phyloP scores from a whole-genome alignment of 1,140 invertebrate species.

The Drosophila trapezifrons region DNA sequence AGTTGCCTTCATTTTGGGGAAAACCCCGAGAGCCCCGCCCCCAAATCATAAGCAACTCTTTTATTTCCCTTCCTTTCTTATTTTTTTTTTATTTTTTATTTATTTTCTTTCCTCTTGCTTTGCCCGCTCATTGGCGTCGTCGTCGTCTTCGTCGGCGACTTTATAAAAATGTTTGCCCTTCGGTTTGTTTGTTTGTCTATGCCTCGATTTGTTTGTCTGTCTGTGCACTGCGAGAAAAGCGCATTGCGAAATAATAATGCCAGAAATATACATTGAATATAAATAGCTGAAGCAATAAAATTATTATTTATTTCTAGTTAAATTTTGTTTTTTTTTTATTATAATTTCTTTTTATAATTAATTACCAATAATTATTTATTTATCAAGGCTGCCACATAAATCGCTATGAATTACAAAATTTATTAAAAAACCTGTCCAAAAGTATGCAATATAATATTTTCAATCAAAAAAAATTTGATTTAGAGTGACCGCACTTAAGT shows the following conservation, averaged over 20 bases:
- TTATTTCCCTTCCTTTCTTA: constrained; percentile 24
- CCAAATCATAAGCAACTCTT: constrained; percentile 42
- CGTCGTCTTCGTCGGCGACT: constrained; percentile 62
- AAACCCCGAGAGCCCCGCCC: background rate
- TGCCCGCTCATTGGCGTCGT: constrained; percentile 48
- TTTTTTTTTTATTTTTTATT: constrained; percentile 31
- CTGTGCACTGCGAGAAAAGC: constrained; percentile 10
- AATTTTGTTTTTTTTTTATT: too few species aligned
- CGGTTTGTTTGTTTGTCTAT: constrained; percentile 73
- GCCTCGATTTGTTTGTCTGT: constrained; percentile 57
- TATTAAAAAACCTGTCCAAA: too few species aligned
- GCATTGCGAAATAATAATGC: background rate
- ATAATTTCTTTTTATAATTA: too few species aligned
- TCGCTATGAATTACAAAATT: too few species aligned
- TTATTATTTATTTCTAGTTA: too few species aligned
- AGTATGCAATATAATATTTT: too few species aligned
- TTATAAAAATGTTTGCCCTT: constrained; percentile 81
- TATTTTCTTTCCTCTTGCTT: constrained; percentile 16
- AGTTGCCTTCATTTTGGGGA: constrained; percentile 25
- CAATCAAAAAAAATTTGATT: too few species aligned
- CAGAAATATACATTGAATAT: background rate
- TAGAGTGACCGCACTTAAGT: too few species aligned
- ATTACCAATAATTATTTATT: too few species aligned
- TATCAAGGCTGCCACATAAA: too few species aligned
- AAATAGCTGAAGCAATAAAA: too few species aligned